These are phyloP conservation scores for Amphiprion clarkii DNA, from an alignment of 2,797 vertebrate genomes.

Conservation along the genomic window DNA sequence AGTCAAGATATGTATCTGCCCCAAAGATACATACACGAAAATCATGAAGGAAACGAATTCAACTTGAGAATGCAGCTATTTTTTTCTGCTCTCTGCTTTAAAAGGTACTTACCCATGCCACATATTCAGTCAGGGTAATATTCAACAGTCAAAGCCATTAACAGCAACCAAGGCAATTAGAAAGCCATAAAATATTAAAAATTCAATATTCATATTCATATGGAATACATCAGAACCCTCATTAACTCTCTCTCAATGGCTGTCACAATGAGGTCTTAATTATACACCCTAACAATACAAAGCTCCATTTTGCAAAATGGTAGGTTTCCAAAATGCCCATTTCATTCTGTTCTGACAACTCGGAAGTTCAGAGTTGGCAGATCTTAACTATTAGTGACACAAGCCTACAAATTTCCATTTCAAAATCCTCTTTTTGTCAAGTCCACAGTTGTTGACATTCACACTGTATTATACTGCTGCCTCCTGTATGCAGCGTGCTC, in stretches of 20 bases:
- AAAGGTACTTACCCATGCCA: conserved; percentile 59
- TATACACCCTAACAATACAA: conserved; percentile 82
- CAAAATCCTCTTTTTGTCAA: conserved; percentile 47
- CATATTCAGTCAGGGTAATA: conserved; percentile 69
- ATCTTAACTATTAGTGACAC: conserved; percentile 54
- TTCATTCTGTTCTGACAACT: conserved; percentile 61
- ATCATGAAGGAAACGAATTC: conserved; percentile 36
- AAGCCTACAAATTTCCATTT: conserved; percentile 46
- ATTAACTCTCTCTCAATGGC: conserved; percentile 80
- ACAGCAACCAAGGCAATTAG: conserved; percentile 80
- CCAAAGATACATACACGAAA: conserved; percentile 57
- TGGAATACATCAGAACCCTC: conserved; percentile 82
- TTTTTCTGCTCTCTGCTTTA: conserved; percentile 43
- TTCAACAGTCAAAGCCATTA: conserved; percentile 76
- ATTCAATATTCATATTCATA: conserved; percentile 82
- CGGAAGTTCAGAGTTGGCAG: conserved; percentile 53
- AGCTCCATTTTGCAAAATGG: conserved; percentile 78
- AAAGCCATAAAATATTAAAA: conserved; percentile 84
- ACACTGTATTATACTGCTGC: conserved; percentile 53
- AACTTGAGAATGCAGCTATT: conserved; percentile 41
- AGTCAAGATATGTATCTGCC: conserved; percentile 62
- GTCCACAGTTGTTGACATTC: conserved; percentile 60
- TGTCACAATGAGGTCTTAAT: conserved; percentile 82
- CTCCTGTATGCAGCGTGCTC: conserved; percentile 54
- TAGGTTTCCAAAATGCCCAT: conserved; percentile 69